Percentiles rank a stretch among this genome's conserved stretches.
These are phyloP conservation scores for Leptinotarsa peninsularis DNA, from an alignment of 2,888 invertebrate species.

Conservation along the genomic window DNA sequence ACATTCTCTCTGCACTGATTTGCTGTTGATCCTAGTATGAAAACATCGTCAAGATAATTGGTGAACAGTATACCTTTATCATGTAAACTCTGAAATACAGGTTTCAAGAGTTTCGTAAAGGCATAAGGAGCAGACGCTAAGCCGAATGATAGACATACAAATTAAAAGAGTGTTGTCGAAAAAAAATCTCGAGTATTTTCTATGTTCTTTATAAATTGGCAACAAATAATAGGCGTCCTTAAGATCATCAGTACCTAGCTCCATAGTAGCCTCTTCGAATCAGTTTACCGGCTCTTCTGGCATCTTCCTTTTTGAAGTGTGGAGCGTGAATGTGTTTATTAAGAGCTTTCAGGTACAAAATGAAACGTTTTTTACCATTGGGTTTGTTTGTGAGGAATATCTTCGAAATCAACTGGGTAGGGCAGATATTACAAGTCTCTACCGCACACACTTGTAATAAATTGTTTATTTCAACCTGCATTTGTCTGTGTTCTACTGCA, in stretches of 20 bases:
- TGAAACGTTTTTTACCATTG: conserved; percentile 22
- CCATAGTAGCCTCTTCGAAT: not conserved
- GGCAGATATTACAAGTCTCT: no score
- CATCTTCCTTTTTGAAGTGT: conserved; percentile 29
- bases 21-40: not conserved
- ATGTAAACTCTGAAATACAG: not conserved
- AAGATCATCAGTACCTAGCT: not conserved
- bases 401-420: no score
- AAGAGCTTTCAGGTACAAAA: conserved; percentile 29
- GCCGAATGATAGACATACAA: conserved; percentile 8
- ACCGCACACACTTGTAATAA: no score
- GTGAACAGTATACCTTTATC: not conserved
- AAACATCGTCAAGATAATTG: conserved; percentile 17
- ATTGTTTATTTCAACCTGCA: conserved; percentile 13
- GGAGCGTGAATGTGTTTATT: conserved; percentile 12
- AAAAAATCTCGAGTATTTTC: no score
- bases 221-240: no score
- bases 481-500: not conserved
- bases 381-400: not conserved
- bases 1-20: not conserved
- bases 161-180: no score
- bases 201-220: no score
- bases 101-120: conserved; percentile 26
- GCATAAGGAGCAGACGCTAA: not conserved
- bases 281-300: not conserved